Evolutionary conservation across 2,888 invertebrate species (phyloP).

Genomic region (Ophion slaviceki): DNA sequence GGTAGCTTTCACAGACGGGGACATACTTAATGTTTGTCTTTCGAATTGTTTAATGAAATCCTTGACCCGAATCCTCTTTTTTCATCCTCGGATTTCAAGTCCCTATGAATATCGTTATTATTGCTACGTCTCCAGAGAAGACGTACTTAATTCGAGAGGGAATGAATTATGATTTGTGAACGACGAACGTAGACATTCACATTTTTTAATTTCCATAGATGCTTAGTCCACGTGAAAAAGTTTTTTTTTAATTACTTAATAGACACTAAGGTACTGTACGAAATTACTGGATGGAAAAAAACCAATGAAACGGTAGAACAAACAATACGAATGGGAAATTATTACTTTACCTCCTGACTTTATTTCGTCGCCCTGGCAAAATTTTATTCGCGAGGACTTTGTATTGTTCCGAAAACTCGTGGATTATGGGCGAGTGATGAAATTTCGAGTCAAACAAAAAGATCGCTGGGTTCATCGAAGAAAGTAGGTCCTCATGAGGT

Average conservation of each 20-base stretch:
- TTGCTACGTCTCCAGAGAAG: background rate
- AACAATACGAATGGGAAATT: background rate
- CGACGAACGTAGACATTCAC: background rate
- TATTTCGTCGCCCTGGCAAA: background rate
- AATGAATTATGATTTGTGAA: background rate
- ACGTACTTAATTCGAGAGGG: background rate
- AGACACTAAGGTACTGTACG: background rate
- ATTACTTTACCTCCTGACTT: background rate
- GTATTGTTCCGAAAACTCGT: no score
- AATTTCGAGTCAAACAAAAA: no score
- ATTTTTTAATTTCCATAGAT: background rate
- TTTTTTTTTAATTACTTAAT: background rate
- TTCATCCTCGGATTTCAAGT: background rate
- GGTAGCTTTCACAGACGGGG: conserved; percentile 43
- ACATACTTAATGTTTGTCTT: conserved; percentile 22
- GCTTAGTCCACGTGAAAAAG: background rate
- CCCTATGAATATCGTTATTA: background rate
- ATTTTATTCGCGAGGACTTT: no score
- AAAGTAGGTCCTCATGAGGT: no score
- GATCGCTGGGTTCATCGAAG: no score
- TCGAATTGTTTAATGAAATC: conserved; percentile 42
- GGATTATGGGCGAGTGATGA: no score
- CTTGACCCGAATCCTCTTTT: conserved; percentile 44
- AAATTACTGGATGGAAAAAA: background rate
- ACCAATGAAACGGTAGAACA: background rate